A percentile compares a stretch with the other conserved stretches of the same genome.
Conservation (phyloP, 1,140 invertebrate genomes). For the Zaprionus camerounensis region DNA sequence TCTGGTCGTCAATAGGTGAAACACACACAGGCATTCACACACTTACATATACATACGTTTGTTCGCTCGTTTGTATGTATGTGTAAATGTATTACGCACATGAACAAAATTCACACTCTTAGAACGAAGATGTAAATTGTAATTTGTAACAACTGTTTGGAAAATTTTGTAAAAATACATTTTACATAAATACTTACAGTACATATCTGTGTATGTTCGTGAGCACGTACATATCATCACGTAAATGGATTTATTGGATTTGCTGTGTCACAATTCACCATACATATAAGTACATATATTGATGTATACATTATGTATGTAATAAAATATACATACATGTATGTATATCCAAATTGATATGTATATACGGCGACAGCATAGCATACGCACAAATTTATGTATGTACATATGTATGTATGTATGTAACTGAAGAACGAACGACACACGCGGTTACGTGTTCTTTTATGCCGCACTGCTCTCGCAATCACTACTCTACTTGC, state of each 20-base stretch:
- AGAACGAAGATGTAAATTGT: background rate
- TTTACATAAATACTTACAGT: background rate
- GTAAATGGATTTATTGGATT: constrained; percentile 38
- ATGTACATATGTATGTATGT: constrained; percentile 53
- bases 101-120: constrained; percentile 22
- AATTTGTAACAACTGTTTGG: constrained; percentile 8
- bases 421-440: constrained; percentile 39
- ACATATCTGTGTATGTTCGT: background rate
- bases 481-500: constrained; percentile 30
- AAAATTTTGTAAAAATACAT: constrained; percentile 10
- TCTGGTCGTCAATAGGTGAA: constrained; percentile 46
- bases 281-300: constrained; percentile 29
- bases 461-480: constrained; percentile 49
- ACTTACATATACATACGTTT: background rate
- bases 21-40: constrained; percentile 11
- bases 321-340: constrained; percentile 17
- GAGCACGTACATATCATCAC: constrained; percentile 18
- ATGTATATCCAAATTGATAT: constrained; percentile 20
- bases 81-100: constrained; percentile 47
- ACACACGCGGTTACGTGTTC: constrained; percentile 55
- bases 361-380: background rate
- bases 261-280: constrained; percentile 45
- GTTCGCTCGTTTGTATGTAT: constrained; percentile 6
- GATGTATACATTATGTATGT: constrained; percentile 17
- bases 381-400: constrained; percentile 13